These are phyloP conservation scores for Raja brachyura DNA, from an alignment of 2,113 vertebrate genomes.

Conservation along the genomic window DNA sequence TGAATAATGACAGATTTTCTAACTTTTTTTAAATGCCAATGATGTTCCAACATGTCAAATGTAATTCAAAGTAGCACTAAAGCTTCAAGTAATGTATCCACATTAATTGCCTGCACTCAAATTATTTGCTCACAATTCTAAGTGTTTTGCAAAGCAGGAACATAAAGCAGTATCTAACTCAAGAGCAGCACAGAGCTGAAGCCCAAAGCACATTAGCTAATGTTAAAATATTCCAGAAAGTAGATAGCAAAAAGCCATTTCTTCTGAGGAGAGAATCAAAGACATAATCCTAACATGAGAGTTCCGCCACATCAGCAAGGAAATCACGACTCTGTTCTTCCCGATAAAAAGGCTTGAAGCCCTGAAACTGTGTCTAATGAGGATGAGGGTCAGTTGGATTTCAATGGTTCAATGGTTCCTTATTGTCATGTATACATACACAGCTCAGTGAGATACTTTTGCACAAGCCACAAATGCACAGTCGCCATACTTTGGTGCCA, in stretches of 20 bases:
- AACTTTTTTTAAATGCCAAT: not conserved
- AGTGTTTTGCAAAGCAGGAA: not conserved
- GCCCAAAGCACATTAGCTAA: not conserved
- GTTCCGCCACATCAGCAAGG: not conserved
- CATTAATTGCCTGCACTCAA: slow-evolving; percentile 5
- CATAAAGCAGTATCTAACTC: not conserved
- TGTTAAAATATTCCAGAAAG: not conserved
- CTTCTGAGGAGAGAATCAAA: not conserved
- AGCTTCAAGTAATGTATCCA: not conserved
- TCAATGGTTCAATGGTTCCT: no score
- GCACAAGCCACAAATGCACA: no score
- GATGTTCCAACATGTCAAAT: not conserved
- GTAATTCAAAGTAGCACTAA: not conserved
- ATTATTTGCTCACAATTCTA: not conserved
- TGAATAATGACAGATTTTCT: slow-evolving; percentile 22
- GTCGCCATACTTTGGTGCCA: no score
- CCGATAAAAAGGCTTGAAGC: not conserved
- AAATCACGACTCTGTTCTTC: not conserved
- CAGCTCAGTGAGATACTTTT: no score
- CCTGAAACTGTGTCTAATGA: not conserved
- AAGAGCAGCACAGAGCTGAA: not conserved
- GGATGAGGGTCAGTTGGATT: not conserved
- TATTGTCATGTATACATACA: no score
- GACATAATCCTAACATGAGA: not conserved
- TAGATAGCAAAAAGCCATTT: not conserved